Percentiles rank a stretch among this genome's conserved stretches.
phyloP scores from a whole-genome alignment of 2,888 invertebrate genomes.

The Peribatodes rhomboidaria region DNA sequence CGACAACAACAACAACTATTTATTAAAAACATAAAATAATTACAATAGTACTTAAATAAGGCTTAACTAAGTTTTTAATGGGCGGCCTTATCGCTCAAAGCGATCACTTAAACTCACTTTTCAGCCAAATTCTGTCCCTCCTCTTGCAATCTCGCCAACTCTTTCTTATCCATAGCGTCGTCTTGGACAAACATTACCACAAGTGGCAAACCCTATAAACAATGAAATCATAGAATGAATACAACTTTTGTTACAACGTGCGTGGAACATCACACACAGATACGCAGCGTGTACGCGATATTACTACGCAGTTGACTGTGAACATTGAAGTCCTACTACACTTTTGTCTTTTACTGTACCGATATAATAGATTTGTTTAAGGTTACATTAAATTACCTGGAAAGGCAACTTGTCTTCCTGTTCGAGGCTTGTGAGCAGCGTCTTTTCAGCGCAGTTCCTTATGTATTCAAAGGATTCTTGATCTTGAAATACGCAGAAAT shows the following conservation, averaged over 20 bases:
- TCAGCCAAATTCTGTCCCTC: slow-evolving; percentile 96
- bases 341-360: too few species aligned
- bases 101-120: too few species aligned
- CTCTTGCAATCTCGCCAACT: slow-evolving; percentile 93
- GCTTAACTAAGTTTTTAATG: too few species aligned
- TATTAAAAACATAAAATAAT: too few species aligned
- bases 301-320: too few species aligned
- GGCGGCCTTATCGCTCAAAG: too few species aligned
- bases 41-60: too few species aligned
- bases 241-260: too few species aligned
- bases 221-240: background rate
- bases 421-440: slow-evolving; percentile 94
- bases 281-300: background rate
- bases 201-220: slow-evolving; percentile 89
- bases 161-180: slow-evolving; percentile 93
- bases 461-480: slow-evolving; percentile 97
- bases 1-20: too few species aligned
- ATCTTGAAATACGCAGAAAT: slow-evolving; percentile 96
- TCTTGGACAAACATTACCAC: slow-evolving; percentile 97
- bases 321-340: too few species aligned
- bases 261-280: too few species aligned
- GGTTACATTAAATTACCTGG: slow-evolving; percentile 80
- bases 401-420: slow-evolving; percentile 95
- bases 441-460: slow-evolving; percentile 95
- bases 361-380: background rate